Evolutionary conservation across 2,113 vertebrate species (phyloP), one percentile per base, ranked within the genome.

Genomic region (Stigmatopora nigra): DNA sequence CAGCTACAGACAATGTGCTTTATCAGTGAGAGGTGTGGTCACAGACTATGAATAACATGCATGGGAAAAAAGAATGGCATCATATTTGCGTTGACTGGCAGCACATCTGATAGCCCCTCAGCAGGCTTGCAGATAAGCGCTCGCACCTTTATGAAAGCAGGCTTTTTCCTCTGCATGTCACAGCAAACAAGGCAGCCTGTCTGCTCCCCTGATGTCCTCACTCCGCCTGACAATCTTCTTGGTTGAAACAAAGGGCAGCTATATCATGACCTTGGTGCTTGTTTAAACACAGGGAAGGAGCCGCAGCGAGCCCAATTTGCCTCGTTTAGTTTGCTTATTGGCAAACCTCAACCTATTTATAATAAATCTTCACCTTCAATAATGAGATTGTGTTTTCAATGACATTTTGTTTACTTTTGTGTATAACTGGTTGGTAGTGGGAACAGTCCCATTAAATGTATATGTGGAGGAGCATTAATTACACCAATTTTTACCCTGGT

Each of bases 51-150:
- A 87, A 87, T 78, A 84, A 81, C 82, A 70, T 85, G 85, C 82
- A 79, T 76, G 69, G 73, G 79, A 75, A 66, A 76, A 69, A 71
- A 65, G 69, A 77, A 82, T 71, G 68, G 77, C 86, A 87, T 88
- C 84, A 86, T 84, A 89, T 88, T 82, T 79, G 75, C 53, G 76
- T 71, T 88, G 87, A 88, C 81, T 87, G 84, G 83, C 84, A 84
- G 81, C 79, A 73, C 78, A 86, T 90, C 88, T 84, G 88, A 90
- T 90, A 85, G 84, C 79, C 78, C 68, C 77, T 78, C 70, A 80
- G 86, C 83, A 78, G 79, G 74, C 75, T 78, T 55, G 69, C 67
- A 84, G 88, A 88, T 91, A 89, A 88, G 87, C 76, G 13, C 64
- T 67, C 25, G 67, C 72, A 61, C 84, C 83, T 83, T 86, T 88